A percentile compares a stretch with the other conserved stretches of the same genome.
phyloP scores from a whole-genome alignment of 2,888 invertebrate genomes.

The Smittia aterrima region DNA sequence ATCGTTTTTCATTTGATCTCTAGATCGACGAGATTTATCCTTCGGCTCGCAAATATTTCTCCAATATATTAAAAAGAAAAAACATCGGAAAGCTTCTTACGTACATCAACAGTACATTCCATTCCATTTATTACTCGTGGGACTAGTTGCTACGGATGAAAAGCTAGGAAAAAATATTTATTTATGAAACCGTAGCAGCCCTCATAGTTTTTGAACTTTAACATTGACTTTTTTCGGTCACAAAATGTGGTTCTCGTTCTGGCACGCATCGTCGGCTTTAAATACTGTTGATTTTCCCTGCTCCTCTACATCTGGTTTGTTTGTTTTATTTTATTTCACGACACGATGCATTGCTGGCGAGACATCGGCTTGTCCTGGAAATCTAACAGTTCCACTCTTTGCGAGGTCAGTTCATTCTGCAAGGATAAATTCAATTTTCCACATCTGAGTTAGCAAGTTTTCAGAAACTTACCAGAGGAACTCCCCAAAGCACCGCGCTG shows the following conservation, averaged over 20 bases:
- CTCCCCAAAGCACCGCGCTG: neutral
- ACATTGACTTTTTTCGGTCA: conserved; percentile 28
- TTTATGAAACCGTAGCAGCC: neutral
- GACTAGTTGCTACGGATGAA: neutral
- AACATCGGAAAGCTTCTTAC: conserved; percentile 19
- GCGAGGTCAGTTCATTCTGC: too few species aligned
- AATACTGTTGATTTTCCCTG: neutral
- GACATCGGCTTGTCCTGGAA: neutral
- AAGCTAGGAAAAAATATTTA: conserved; percentile 5
- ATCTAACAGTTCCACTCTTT: neutral
- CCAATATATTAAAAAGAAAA: neutral
- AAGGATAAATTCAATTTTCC: too few species aligned
- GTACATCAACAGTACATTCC: too few species aligned
- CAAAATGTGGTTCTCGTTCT: conserved; percentile 6
- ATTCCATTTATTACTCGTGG: neutral
- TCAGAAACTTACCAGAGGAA: neutral
- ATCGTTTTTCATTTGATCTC: too few species aligned
- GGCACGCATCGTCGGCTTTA: neutral
- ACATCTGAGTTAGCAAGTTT: neutral
- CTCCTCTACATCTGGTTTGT: neutral
- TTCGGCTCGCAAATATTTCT: too few species aligned
- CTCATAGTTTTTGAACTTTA: neutral
- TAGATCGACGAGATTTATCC: too few species aligned
- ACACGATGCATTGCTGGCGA: neutral
- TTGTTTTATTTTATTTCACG: neutral